Evolutionary conservation across 2,797 vertebrate species (phyloP), one percentile per base, ranked within the genome.

Genomic region (Lycodopsis pacificus): DNA sequence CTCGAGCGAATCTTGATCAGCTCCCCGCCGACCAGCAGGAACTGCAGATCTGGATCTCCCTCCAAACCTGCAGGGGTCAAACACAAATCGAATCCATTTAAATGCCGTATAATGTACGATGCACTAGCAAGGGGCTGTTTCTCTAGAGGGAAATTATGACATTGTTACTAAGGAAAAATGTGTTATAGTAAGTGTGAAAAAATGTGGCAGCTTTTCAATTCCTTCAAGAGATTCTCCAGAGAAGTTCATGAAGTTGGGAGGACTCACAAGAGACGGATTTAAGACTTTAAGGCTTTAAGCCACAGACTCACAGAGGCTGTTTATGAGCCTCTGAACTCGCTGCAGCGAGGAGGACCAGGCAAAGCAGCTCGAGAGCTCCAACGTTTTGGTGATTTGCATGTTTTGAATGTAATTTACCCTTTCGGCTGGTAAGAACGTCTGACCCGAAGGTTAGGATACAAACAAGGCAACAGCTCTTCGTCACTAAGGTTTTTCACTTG

Each of bases 1-100:
- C 7, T 86, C 0, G 98, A 99, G 84, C 97, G 97, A 25, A 99
- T 92, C 89, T 99, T 99, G 11, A 96, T 73, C 82, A 99, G 95
- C 3, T 95, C 83, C 36, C 96, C 95, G 1, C 98, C 98, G 2
- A 76, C 86, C 73, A 97, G 89, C 42, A 99, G 93, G 77, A 97
- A 97, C 85, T 95, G 93, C 5, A 99, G 93, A 77, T 97, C 96
- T 1, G 79, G 71, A 76, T 99, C 98, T 57, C 95, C 96, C 76
- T 98, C 96, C 81, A 99, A 85, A 77, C 98, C 98, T 99, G 85
- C 0, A 34, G 36, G 54, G 36, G 22, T 64, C 71, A 69, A 1
- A 22, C 58, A 69, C 20, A 57, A 30, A 64, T 46, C 1, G 0
- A 5, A 42, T 0, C 64, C 7, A 59, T 13, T 36, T 13, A 44